Conservation (phyloP, 2,888 invertebrate species). For the Drosophila colorata region DNA sequence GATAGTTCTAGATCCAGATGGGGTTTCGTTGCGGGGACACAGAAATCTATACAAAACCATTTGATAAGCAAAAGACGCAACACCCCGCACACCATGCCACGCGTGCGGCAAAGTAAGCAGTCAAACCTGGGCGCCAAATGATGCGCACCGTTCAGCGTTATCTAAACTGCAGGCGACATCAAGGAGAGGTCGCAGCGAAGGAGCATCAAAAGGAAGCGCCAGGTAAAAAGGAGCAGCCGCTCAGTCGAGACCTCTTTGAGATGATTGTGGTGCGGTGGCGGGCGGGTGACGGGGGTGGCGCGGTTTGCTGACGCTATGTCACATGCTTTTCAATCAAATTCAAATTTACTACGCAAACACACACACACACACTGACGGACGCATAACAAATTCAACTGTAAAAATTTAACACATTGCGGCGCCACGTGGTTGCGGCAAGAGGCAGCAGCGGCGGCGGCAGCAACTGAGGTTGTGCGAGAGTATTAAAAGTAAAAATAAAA, state of each 20-base stretch:
- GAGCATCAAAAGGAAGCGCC: conserved; percentile 42
- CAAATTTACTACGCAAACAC: conserved; percentile 75
- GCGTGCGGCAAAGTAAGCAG: conserved; percentile 75
- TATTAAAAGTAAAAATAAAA: conserved; percentile 47
- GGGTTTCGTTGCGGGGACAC: not conserved
- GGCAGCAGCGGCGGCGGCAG: conserved; percentile 17
- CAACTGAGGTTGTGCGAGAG: conserved; percentile 29
- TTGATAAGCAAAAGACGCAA: conserved; percentile 70
- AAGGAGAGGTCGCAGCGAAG: conserved; percentile 11
- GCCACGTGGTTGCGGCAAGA: conserved; percentile 54
- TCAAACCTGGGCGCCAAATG: conserved; percentile 74
- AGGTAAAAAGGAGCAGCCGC: conserved; percentile 54
- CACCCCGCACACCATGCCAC: conserved; percentile 7
- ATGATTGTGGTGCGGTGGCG: conserved; percentile 8
- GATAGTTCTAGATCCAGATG: conserved; percentile 17
- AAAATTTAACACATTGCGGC: conserved; percentile 82
- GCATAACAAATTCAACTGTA: conserved; percentile 80
- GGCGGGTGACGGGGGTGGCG: conserved; percentile 1
- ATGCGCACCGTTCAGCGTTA: conserved; percentile 76
- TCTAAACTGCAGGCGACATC: conserved; percentile 74
- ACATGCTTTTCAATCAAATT: conserved; percentile 81
- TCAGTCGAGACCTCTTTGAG: conserved; percentile 25
- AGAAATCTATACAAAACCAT: conserved; percentile 78
- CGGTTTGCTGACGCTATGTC: conserved; percentile 58
- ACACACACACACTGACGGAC: conserved; percentile 22